Conservation (phyloP, 2,113 vertebrate species). For the Protobothrops mucrosquamatus region DNA sequence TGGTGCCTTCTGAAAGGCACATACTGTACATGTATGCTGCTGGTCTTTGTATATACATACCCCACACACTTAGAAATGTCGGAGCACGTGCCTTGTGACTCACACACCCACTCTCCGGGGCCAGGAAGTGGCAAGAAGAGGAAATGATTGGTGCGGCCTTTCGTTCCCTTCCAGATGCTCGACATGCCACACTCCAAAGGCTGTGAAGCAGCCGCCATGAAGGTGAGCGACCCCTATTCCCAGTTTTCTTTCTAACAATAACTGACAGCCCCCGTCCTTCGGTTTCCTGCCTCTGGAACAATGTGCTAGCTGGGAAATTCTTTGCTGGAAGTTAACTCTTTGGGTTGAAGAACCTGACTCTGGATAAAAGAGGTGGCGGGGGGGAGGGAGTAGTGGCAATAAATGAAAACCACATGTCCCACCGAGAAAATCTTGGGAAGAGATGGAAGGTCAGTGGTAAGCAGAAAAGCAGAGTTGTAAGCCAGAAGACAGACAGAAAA, state of each 20-base stretch:
- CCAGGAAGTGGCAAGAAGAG: constrained; percentile 34
- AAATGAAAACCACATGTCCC: constrained; percentile 6
- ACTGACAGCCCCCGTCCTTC: neutral
- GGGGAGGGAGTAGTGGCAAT: no score
- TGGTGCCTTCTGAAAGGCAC: neutral
- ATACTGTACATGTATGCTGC: neutral
- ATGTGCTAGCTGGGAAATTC: neutral
- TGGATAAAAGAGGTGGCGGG: neutral
- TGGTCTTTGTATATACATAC: constrained; percentile 4
- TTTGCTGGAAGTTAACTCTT: neutral
- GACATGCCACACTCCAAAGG: neutral
- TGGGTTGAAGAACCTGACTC: neutral
- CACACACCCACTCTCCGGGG: neutral
- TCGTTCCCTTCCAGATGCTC: neutral
- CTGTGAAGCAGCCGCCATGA: constrained; percentile 13
- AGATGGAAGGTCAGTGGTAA: neutral
- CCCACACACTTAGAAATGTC: neutral
- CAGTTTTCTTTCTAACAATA: constrained; percentile 4
- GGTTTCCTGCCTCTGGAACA: neutral
- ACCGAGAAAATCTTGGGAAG: no score
- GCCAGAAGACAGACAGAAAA: neutral
- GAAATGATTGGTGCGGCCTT: constrained; percentile 30
- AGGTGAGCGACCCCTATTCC: constrained; percentile 17
- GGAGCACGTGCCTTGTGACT: constrained; percentile 3
- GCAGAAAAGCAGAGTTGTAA: fast-evolving